Percentiles rank a stretch among this genome's conserved stretches.
phyloP scores from a whole-genome alignment of 1,140 invertebrate genomes.

The Galleria mellonella region DNA sequence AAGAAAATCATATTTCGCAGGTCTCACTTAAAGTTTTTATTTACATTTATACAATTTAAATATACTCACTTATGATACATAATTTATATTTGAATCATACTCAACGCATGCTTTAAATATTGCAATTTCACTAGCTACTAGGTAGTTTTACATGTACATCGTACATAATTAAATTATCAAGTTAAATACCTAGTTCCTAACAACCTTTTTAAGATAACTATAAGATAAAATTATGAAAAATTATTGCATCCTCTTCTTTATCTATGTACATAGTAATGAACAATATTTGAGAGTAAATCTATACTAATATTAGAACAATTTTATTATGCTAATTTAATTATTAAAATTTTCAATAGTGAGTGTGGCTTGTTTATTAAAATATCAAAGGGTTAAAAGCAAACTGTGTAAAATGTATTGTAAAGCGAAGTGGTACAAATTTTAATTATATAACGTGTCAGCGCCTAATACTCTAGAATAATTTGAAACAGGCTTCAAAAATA shows the following conservation, averaged over 20 bases:
- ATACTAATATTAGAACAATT: slow-evolving; percentile 25
- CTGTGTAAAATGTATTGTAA: slow-evolving; percentile 22
- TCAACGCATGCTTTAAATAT: slow-evolving; percentile 40
- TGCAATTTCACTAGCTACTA: slow-evolving; percentile 56
- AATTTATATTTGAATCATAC: slow-evolving; percentile 37
- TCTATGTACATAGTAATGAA: slow-evolving; percentile 55
- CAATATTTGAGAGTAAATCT: slow-evolving; percentile 31
- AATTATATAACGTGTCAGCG: slow-evolving; percentile 17
- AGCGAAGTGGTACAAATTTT: slow-evolving; percentile 27
- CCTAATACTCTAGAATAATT: slow-evolving; percentile 26
- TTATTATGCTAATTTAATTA: slow-evolving; percentile 24
- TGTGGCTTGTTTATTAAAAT: slow-evolving; percentile 20
- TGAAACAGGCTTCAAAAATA: slow-evolving; percentile 33
- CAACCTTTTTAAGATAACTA: slow-evolving; percentile 41
- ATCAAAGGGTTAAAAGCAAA: slow-evolving; percentile 28
- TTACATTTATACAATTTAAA: slow-evolving; percentile 71
- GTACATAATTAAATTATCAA: slow-evolving; percentile 41
- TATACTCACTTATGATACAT: slow-evolving; percentile 43
- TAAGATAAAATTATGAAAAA: slow-evolving; percentile 58
- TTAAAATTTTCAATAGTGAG: slow-evolving; percentile 21
- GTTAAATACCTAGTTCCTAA: slow-evolving; percentile 41
- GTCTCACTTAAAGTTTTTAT: slow-evolving; percentile 64
- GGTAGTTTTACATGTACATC: slow-evolving; percentile 58
- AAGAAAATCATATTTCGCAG: slow-evolving; percentile 72
- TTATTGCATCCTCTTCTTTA: slow-evolving; percentile 52